Percentiles rank a stretch among this genome's conserved stretches.
Evolutionary conservation across 2,113 vertebrate species (phyloP).

Genomic region (Columba janthina): DNA sequence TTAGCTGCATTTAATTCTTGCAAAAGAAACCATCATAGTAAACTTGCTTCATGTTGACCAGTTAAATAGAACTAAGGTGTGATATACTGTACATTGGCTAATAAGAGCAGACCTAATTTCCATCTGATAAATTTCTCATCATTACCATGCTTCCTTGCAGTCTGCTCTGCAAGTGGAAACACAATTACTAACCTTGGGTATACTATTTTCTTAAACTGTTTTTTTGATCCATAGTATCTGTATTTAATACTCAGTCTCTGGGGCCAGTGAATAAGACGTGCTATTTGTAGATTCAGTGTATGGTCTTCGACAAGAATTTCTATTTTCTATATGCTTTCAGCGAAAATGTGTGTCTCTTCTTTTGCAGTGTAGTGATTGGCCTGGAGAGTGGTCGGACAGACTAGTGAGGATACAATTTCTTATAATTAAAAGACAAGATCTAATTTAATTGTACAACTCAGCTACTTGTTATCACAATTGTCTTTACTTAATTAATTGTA

Average conservation of each 20-base stretch:
- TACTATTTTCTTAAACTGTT: not conserved
- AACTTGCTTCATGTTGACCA: not conserved
- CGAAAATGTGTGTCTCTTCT: not conserved
- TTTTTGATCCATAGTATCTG: not conserved
- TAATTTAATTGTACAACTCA: constrained; percentile 14
- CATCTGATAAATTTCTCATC: not conserved
- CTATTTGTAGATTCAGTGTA: not conserved
- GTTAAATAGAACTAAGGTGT: not conserved
- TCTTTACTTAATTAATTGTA: constrained; percentile 60
- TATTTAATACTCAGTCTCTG: not conserved
- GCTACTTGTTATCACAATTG: constrained; percentile 25
- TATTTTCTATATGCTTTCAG: not conserved
- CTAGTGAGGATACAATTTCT: not conserved
- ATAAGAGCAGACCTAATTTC: not conserved
- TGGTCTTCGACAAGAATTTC: not conserved
- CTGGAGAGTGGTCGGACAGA: not conserved
- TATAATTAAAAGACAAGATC: constrained; percentile 36
- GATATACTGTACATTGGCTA: not conserved
- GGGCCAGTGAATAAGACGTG: not conserved
- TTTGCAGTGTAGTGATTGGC: not conserved
- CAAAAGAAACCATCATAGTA: not conserved
- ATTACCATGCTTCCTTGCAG: not conserved
- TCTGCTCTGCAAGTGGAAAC: not conserved
- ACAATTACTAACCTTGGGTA: not conserved
- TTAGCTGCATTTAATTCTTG: not conserved